Percentiles rank a stretch among this genome's conserved stretches.
These are phyloP conservation scores for Ciona savignyi DNA, from an alignment of 23 tunicate species.

Conservation along the genomic window DNA sequence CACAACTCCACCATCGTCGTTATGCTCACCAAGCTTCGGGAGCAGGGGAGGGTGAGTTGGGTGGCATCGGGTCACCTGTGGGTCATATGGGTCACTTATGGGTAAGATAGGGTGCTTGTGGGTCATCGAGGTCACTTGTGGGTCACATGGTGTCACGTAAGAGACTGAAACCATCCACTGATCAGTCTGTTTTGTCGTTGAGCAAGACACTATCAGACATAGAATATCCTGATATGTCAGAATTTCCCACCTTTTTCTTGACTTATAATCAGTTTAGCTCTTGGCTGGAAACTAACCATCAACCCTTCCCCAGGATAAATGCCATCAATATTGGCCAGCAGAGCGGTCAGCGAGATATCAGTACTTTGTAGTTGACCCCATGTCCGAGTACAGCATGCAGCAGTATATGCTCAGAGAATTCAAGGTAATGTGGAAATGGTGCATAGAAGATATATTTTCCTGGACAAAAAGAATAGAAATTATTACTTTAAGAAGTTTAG, in stretches of 20 bases:
- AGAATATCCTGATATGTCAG: no score
- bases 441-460: no score
- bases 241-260: no score
- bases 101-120: background rate
- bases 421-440: constrained; percentile 30
- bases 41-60: constrained; percentile 85
- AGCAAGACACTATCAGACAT: no score
- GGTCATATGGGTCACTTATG: background rate
- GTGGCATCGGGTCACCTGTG: constrained; percentile 71
- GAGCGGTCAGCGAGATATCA: constrained; percentile 93
- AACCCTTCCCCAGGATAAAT: constrained; percentile 65
- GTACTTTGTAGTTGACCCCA: constrained; percentile 96
- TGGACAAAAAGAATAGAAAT: no score
- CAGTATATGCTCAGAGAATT: constrained; percentile 88
- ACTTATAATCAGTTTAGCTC: no score
- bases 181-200: no score
- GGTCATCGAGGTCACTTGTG: no score
- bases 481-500: no score
- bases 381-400: constrained; percentile 90
- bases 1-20: constrained; percentile 98
- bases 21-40: constrained; percentile 91
- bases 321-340: constrained; percentile 97
- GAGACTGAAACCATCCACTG: no score
- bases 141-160: no score
- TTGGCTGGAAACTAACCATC: background rate